phyloP scores from a whole-genome alignment of 2,797 vertebrate genomes.

The Trachops cirrhosus region DNA sequence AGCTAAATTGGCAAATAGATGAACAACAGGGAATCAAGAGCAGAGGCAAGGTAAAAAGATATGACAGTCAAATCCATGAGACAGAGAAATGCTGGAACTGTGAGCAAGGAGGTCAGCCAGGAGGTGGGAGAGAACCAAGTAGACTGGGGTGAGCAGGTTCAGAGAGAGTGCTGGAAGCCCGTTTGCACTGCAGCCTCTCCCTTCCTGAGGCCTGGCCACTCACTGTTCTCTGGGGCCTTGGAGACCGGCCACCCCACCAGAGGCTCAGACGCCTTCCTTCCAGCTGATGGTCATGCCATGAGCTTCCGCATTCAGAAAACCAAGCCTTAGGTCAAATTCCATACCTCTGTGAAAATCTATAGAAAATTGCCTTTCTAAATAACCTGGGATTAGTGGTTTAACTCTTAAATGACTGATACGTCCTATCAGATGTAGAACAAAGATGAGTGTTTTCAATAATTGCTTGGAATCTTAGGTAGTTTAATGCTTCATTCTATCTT shows the following conservation, averaged over 20 bases:
- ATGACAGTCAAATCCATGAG: fast-evolving
- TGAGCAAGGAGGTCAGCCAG: background rate
- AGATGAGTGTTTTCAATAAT: background rate
- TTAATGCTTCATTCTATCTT: background rate
- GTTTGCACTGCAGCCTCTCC: background rate
- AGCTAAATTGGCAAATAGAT: background rate
- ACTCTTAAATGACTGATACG: constrained; percentile 35
- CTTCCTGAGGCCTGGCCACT: background rate
- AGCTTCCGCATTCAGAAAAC: constrained; percentile 69
- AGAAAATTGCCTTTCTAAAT: constrained; percentile 69
- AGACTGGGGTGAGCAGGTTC: background rate
- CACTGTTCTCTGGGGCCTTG: too few relatives aligned
- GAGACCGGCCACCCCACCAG: background rate
- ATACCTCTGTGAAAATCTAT: constrained; percentile 63
- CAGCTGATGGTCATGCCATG: constrained; percentile 62
- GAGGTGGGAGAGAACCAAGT: background rate
- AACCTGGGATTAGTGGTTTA: constrained; percentile 61
- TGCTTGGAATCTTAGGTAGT: background rate
- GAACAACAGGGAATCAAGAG: background rate
- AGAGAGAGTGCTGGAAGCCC: background rate
- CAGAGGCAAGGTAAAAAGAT: background rate
- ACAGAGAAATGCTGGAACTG: background rate
- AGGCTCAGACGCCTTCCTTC: constrained; percentile 45
- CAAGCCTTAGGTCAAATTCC: constrained; percentile 71
- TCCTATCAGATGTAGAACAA: constrained; percentile 1